Evolutionary conservation across 1,140 invertebrate genomes (phyloP), one percentile per base, ranked within the genome.

Genomic region (Leptinotarsa undecemlineata): DNA sequence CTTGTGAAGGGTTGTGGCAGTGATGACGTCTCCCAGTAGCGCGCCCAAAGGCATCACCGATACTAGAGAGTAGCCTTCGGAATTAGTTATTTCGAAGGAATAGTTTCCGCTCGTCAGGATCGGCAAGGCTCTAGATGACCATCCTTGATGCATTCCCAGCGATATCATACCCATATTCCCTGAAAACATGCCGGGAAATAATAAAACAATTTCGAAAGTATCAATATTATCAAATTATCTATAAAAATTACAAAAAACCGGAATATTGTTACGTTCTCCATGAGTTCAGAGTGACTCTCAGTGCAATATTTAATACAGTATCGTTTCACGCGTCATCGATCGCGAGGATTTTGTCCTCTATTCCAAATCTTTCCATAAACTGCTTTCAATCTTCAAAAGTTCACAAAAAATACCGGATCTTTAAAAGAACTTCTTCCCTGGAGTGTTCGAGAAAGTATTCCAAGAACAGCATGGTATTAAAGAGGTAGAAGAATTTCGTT

Each of bases 31-130:
- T 47, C 71, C 71, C 33, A 72, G 5, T 47, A 72, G 8, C 6
- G 60, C 21, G 20, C 71, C 61, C n/a, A 72, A 19, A 14, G 62
- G 62, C 23, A 51, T 33, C 3, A 20, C 26, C n/a, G 62, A 48
- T n/a, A 47, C 47, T 23, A 68, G 87, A 90, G 90, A 92, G 4
- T 90, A 90, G 60, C 87, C 88, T 82, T 91, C 86, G 48, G 72
- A 62, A 19, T 26, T 66, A 21, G 76, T 72, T 26, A 79, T 69
- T 23, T 68, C 21, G 21, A 81, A 72, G 20, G 70, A 70, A 51
- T 79, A 72, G 14, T 76, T 77, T 6, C 81, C 81, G 64, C 79
- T 79, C n/a, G 75, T 75, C 4, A 83, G 77, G 19, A 78, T 66
- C 15, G 79, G 82, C 21, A 84, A 60, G 4, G 80, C 77, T 48